phyloP scores from a whole-genome alignment of 2,113 vertebrate genomes.

The Dipodomys ordii region DNA sequence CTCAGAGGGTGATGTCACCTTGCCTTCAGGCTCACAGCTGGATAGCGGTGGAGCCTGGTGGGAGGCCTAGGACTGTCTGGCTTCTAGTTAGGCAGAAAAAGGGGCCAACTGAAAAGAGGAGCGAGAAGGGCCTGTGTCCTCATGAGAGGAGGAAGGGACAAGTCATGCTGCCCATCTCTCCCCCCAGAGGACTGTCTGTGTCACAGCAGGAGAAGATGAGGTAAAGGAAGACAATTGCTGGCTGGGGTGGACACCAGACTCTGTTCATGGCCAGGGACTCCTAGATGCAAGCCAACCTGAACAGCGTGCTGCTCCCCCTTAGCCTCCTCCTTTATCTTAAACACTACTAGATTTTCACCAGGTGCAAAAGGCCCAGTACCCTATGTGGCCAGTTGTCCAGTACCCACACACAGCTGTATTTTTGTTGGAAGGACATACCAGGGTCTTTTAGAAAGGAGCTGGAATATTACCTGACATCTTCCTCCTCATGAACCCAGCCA shows the following conservation, averaged over 20 bases:
- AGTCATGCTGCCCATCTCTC: too few relatives aligned
- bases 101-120: background rate
- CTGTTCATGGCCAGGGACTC: background rate
- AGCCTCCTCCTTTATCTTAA: background rate
- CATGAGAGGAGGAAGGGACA: background rate
- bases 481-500: background rate
- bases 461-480: too few relatives aligned
- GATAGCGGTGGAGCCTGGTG: background rate
- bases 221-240: background rate
- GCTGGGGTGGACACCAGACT: background rate
- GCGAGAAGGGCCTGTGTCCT: too few relatives aligned
- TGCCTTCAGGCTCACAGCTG: background rate
- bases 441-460: too few relatives aligned
- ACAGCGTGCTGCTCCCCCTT: background rate
- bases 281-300: background rate
- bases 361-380: background rate
- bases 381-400: background rate
- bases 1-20: background rate
- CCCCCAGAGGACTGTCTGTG: background rate
- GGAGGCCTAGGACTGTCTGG: background rate
- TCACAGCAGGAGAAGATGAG: background rate
- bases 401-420: background rate
- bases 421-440: too few relatives aligned
- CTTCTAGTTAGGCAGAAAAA: background rate
- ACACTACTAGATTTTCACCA: background rate